Evolutionary conservation across 1,140 invertebrate genomes (phyloP), one percentile per base, ranked within the genome.

Genomic region (Cydia strobilella): DNA sequence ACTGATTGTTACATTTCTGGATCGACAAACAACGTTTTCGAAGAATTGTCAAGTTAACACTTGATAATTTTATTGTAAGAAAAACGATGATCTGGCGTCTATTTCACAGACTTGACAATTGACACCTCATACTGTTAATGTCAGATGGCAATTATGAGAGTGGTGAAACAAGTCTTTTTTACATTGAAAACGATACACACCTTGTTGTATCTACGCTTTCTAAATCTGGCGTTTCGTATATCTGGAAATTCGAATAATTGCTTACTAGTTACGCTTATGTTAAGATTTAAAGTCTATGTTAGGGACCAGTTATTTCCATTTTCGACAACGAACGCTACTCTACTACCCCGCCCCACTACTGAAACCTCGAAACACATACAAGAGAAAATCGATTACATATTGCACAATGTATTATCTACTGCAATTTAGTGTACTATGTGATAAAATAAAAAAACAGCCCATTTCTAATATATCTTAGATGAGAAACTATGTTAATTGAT

Each of bases 341-440:
- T 66, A 76, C 77, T 76, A 78, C 76, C 82, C 80, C 79, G 76
- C 77, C 76, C 76, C 74, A 63, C 78, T 82, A 78, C 77, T 76
- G 73, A 73, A 75, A 76, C 75, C 45, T 77, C 75, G 77, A 77
- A 83, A 84, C 82, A 87, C 79, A 87, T 79, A 85, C 72, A 81
- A 76, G 79, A 77, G 80, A 82, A 82, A 82, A 74, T 80, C 79
- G 80, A 81, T 81, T 84, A 81, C 81, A 82, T 85, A 89, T 90
- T 89, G 88, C 87, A 90, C 88, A 86, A 84, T 69, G 65, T 83
- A 78, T 87, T 71, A 80, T 81, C 85, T 88, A 86, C 84, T 86
- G 85, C 88, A 86, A 78, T 59, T 85, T 82, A 72, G 82, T 84
- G 88, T 69, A 71, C 72, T 72, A 74, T 85, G 77, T 79, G 27